A percentile compares a stretch with the other conserved stretches of the same genome.
Evolutionary conservation across 2,113 vertebrate species (phyloP).

Genomic region (Azemiops feae): DNA sequence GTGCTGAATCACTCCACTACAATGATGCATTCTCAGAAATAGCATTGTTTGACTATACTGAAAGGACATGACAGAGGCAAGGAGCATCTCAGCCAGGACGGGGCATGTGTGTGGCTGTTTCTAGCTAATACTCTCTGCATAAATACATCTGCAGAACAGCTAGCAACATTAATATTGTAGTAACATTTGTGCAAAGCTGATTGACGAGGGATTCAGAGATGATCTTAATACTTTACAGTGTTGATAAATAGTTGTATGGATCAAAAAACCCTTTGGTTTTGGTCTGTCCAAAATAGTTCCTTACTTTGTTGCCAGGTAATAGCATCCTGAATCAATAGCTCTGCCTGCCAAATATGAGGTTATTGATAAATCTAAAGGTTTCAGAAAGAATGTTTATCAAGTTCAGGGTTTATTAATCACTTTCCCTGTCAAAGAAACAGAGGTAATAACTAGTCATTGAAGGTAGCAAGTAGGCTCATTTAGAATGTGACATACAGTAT

Average conservation of each 20-base stretch:
- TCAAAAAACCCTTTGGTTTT: not conserved
- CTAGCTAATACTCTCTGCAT: not conserved
- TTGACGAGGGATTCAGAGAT: not conserved
- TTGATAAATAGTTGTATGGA: not conserved
- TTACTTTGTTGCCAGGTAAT: slow-evolving; percentile 13
- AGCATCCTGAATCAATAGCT: not conserved
- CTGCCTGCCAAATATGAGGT: slow-evolving; percentile 17
- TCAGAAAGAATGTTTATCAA: slow-evolving; percentile 40
- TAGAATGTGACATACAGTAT: slow-evolving; percentile 31
- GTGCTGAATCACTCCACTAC: not conserved
- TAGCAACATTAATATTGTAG: not conserved
- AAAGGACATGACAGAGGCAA: not conserved
- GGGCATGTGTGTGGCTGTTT: not conserved
- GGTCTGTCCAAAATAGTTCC: not conserved
- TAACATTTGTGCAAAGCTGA: not conserved
- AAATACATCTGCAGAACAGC: not conserved
- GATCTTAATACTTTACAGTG: not conserved
- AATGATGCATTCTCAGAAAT: not conserved
- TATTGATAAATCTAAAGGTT: slow-evolving; percentile 25
- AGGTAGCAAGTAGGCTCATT: slow-evolving; percentile 15
- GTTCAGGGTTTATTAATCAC: slow-evolving; percentile 53
- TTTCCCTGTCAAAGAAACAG: slow-evolving; percentile 51
- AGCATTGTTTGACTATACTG: not conserved
- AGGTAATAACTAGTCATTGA: slow-evolving; percentile 40
- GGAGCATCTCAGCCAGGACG: not conserved